Conservation (phyloP, 2,797 vertebrate genomes). For the Mionectes olivaceus region DNA sequence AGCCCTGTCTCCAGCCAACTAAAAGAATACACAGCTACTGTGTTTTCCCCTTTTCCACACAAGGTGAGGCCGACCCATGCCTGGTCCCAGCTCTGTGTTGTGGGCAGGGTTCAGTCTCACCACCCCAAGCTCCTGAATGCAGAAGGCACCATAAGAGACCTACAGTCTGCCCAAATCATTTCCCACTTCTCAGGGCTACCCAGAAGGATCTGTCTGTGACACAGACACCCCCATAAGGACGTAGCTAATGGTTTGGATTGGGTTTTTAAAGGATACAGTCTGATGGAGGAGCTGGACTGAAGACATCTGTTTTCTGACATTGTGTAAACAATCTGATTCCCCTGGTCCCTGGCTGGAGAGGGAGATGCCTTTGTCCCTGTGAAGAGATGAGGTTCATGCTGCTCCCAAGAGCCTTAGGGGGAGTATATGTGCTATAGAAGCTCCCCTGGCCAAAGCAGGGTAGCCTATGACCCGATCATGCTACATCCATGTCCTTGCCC, state of each 20-base stretch:
- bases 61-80: background rate
- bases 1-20: background rate
- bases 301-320: background rate
- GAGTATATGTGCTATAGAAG: background rate
- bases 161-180: background rate
- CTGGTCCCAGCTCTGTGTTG: fast-evolving
- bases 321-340: background rate
- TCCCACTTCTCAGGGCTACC: background rate
- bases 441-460: background rate
- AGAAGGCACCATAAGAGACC: background rate
- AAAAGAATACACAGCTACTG: background rate
- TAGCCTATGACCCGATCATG: background rate
- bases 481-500: background rate
- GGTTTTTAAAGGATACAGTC: background rate
- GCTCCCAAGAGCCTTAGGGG: background rate
- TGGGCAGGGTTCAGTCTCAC: background rate
- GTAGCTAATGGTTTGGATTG: background rate
- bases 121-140: background rate
- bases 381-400: background rate
- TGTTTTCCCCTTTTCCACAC: background rate
- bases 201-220: background rate
- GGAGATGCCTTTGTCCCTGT: background rate
- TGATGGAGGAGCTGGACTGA: background rate
- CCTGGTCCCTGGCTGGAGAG: background rate
- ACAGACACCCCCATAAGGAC: background rate